Evolutionary conservation across 2,888 invertebrate genomes (phyloP).

Genomic region (Rhamphomyia laevipes): DNA sequence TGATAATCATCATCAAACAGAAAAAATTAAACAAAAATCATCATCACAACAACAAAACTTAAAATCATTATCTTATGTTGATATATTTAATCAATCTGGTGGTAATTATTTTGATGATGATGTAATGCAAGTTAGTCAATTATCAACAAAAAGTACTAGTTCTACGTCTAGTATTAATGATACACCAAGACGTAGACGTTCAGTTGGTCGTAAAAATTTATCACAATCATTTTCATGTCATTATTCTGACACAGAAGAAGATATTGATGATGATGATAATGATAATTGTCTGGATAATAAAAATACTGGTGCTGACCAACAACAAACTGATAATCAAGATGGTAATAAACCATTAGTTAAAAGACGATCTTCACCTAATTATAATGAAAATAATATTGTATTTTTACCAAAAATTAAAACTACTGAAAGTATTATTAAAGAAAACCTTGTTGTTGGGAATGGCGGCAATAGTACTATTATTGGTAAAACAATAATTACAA

Average conservation of each 20-base stretch:
- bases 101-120: slow-evolving; percentile 19
- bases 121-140: slow-evolving; percentile 27
- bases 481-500: background rate
- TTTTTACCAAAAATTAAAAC: background rate
- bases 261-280: slow-evolving; percentile 8
- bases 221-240: slow-evolving; percentile 33
- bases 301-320: slow-evolving; percentile 4
- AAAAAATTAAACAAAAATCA: background rate
- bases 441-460: too few relatives aligned
- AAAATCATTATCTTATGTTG: slow-evolving; percentile 1
- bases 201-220: slow-evolving; percentile 33
- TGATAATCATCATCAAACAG: background rate
- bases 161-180: slow-evolving; percentile 27
- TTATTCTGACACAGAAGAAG: slow-evolving; percentile 19
- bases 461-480: background rate
- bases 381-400: background rate
- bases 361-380: background rate
- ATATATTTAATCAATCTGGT: slow-evolving; percentile 3
- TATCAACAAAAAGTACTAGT: slow-evolving; percentile 24
- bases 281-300: background rate
- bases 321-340: background rate
- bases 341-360: slow-evolving; percentile 1
- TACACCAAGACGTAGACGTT: slow-evolving; percentile 30
- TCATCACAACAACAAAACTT: slow-evolving; percentile 2
- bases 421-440: background rate